Evolutionary conservation across 2,113 vertebrate genomes (phyloP).

Genomic region (Symphodus melops): DNA sequence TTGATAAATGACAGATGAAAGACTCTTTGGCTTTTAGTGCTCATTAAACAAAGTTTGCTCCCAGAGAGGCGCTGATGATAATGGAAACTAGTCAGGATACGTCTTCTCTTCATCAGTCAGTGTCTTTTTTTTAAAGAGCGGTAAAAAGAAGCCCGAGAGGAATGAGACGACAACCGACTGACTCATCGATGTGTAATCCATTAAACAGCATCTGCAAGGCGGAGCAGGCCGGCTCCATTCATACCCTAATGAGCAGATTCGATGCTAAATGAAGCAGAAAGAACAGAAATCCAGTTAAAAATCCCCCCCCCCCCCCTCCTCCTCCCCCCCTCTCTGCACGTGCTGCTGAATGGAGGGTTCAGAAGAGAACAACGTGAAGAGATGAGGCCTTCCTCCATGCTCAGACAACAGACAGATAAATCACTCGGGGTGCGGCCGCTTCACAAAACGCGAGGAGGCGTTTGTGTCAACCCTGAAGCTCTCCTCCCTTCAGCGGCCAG

Average conservation of each 20-base stretch:
- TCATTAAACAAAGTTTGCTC: constrained; percentile 27
- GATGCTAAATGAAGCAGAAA: constrained; percentile 33
- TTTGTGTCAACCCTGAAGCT: not conserved
- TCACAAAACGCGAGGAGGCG: not conserved
- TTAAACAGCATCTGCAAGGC: constrained; percentile 47
- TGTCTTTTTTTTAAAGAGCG: not conserved
- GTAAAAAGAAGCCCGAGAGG: constrained; percentile 2
- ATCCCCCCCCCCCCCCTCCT: not conserved
- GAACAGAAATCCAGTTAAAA: constrained; percentile 10
- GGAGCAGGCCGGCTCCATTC: constrained; percentile 25
- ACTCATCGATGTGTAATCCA: constrained; percentile 54
- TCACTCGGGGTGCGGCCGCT: not conserved
- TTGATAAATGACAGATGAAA: constrained; percentile 45
- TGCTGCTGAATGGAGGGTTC: constrained; percentile 3
- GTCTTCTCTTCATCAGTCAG: constrained; percentile 14
- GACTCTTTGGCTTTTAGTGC: not conserved
- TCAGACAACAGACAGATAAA: not conserved
- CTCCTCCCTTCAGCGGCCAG: not conserved
- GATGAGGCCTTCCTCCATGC: constrained; percentile 8
- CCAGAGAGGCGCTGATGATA: not conserved
- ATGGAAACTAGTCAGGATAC: constrained; percentile 5
- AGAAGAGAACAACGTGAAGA: constrained; percentile 1
- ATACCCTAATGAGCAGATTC: constrained; percentile 35
- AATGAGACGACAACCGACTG: constrained; percentile 25
- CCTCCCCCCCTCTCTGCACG: not conserved